These are phyloP conservation scores for Scaptomyza hsui DNA, from an alignment of 1,140 invertebrate species.

Conservation along the genomic window DNA sequence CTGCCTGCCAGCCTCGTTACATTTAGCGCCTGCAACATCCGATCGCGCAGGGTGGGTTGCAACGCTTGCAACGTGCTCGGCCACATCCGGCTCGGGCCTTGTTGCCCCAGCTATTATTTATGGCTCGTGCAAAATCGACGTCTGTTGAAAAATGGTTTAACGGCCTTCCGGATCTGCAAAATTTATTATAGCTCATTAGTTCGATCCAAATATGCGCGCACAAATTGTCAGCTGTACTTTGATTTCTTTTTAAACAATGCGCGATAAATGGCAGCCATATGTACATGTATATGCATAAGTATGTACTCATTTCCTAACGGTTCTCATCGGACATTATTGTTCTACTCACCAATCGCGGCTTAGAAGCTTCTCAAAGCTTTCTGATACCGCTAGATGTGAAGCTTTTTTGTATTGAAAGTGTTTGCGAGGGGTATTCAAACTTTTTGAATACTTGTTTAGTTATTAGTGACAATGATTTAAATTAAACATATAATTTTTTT, in stretches of 20 bases:
- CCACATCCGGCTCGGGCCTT: slow-evolving; percentile 54
- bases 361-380: slow-evolving; percentile 8
- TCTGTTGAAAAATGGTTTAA: slow-evolving; percentile 76
- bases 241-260: background rate
- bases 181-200: slow-evolving; percentile 77
- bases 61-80: slow-evolving; percentile 52
- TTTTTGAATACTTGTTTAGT: background rate
- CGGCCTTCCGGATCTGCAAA: slow-evolving; percentile 59
- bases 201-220: slow-evolving; percentile 50
- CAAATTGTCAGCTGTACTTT: slow-evolving; percentile 12
- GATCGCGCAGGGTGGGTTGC: slow-evolving; percentile 49
- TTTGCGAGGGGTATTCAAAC: background rate
- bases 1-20: slow-evolving; percentile 37
- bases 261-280: slow-evolving; percentile 9
- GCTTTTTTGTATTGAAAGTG: too few species aligned
- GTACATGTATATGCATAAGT: background rate
- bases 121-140: slow-evolving; percentile 77
- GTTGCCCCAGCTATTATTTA: slow-evolving; percentile 68
- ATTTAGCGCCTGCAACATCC: slow-evolving; percentile 49
- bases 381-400: background rate
- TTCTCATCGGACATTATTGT: too few species aligned
- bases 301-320: background rate
- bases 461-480: too few species aligned
- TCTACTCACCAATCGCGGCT: slow-evolving; percentile 11
- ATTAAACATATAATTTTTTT: too few species aligned